Evolutionary conservation across 2,113 vertebrate genomes (phyloP).

Genomic region (Myodes glareolus): DNA sequence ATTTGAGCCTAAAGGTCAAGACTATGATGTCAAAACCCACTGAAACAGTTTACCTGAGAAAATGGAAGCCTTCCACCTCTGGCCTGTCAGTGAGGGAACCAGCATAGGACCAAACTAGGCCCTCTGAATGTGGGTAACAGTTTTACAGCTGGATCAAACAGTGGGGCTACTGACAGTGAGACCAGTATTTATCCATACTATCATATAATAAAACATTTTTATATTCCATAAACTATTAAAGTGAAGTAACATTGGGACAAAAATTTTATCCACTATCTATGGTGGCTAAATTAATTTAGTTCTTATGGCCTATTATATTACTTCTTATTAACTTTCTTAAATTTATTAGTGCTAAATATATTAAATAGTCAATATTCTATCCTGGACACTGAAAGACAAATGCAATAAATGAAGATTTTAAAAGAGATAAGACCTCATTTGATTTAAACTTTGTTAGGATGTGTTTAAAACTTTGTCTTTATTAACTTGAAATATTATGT

Average conservation of each 20-base stretch:
- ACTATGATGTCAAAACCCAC: no score
- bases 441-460: neutral
- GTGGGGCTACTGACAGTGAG: no score
- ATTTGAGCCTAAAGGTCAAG: no score
- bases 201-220: neutral
- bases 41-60: no score
- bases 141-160: no score
- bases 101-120: no score
- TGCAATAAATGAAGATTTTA: neutral
- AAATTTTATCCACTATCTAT: neutral
- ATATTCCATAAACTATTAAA: neutral
- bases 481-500: neutral
- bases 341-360: neutral
- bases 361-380: neutral
- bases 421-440: neutral
- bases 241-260: neutral
- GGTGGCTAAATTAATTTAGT: neutral
- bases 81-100: no score
- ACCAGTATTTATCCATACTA: no score
- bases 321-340: neutral
- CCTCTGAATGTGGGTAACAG: no score
- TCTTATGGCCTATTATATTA: neutral
- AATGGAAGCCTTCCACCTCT: no score
- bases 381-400: neutral
- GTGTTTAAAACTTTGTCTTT: neutral